phyloP scores from a whole-genome alignment of 2,888 invertebrate genomes.

The Nasonovia ribisnigri region DNA sequence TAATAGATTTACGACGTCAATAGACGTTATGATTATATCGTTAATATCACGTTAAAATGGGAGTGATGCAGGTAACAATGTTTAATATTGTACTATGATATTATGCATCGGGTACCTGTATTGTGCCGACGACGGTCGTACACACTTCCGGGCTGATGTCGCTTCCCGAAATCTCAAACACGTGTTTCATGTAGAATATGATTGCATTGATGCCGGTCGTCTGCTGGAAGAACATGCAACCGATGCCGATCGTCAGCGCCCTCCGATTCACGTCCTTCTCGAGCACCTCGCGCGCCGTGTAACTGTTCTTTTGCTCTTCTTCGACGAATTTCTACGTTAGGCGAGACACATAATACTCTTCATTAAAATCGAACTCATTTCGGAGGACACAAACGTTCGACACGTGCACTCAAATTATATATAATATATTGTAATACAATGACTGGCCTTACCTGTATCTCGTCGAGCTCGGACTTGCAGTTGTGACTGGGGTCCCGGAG shows the following conservation, averaged over 20 bases:
- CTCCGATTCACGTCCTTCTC: slow-evolving; percentile 74
- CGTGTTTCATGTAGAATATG: slow-evolving; percentile 83
- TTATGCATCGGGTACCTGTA: slow-evolving; percentile 75
- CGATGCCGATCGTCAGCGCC: slow-evolving; percentile 81
- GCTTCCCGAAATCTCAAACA: slow-evolving; percentile 82
- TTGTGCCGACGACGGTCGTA: slow-evolving; percentile 83
- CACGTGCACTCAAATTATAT: neutral
- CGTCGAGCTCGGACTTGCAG: slow-evolving; percentile 77
- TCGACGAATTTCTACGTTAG: slow-evolving; percentile 35
- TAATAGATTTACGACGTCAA: neutral
- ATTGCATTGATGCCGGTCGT: slow-evolving; percentile 87
- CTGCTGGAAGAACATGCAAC: slow-evolving; percentile 87
- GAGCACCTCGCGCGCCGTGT: slow-evolving; percentile 45
- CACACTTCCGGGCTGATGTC: slow-evolving; percentile 77
- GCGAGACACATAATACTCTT: neutral
- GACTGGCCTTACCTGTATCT: slow-evolving; percentile 67
- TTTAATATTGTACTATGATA: neutral
- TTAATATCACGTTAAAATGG: neutral
- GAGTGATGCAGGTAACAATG: neutral
- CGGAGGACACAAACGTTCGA: neutral
- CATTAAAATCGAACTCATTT: neutral
- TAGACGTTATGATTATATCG: neutral
- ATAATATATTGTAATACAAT: neutral
- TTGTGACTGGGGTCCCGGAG: slow-evolving; percentile 79
- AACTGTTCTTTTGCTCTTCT: slow-evolving; percentile 38